Evolutionary conservation across 2,113 vertebrate genomes (phyloP).

Genomic region (Illadopsis cleaveri): DNA sequence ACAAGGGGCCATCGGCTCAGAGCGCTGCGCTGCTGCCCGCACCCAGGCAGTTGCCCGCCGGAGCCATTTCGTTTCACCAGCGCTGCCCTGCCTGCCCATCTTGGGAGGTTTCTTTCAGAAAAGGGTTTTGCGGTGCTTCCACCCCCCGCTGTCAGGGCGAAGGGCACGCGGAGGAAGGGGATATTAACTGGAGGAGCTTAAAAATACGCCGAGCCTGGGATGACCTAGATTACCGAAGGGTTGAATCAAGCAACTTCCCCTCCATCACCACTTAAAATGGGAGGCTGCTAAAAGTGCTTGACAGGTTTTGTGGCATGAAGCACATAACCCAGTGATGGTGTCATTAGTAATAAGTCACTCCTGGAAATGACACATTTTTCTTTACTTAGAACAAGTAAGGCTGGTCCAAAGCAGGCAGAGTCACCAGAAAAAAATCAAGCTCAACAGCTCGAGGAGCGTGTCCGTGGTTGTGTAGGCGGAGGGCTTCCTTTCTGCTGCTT

Average conservation of each 20-base stretch:
- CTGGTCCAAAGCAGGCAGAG: slow-evolving; percentile 36
- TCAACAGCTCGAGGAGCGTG: neutral
- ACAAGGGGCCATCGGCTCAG: neutral
- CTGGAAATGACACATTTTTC: slow-evolving; percentile 71
- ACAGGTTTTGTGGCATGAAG: slow-evolving; percentile 64
- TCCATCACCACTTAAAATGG: slow-evolving; percentile 62
- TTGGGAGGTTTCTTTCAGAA: neutral
- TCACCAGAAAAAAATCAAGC: slow-evolving; percentile 56
- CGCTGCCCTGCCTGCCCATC: neutral
- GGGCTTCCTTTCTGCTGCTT: slow-evolving; percentile 19
- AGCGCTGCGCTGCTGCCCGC: neutral
- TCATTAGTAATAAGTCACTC: slow-evolving; percentile 69
- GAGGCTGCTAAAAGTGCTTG: slow-evolving; percentile 63
- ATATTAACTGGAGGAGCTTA: neutral
- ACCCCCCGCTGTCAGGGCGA: neutral
- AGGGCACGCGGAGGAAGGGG: neutral
- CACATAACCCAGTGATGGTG: slow-evolving; percentile 68
- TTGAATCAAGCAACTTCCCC: slow-evolving; percentile 56
- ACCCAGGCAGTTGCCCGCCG: neutral
- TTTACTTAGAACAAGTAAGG: slow-evolving; percentile 65
- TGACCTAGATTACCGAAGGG: slow-evolving; percentile 58
- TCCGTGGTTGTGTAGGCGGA: neutral
- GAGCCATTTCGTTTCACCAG: slow-evolving; percentile 20
- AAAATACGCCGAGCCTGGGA: slow-evolving; percentile 9
- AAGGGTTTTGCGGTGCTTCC: neutral